Base-by-base conservation (phyloP, 2,888 invertebrate genomes). In the Drosophila demipolita region DNA sequence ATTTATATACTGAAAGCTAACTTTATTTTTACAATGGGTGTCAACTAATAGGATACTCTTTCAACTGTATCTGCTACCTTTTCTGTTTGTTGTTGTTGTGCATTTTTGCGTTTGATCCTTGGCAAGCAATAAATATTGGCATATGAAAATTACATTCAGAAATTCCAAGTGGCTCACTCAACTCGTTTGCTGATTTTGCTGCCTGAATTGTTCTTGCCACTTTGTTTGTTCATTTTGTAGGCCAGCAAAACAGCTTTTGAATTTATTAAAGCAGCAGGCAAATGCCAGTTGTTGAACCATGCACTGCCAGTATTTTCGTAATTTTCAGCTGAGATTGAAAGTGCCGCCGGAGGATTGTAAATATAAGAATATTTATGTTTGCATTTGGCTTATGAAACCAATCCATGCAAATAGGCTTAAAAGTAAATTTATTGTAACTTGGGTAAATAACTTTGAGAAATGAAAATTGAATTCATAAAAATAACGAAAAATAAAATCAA, bases 71-170 rank as follows among this genome's bases (percentile, higher is more conserved):
- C 12, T 29, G 11, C 26, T 17, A 23, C 9, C 7, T 11, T 26
- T 20, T 32, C 20, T 12, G 59, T 9, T 40, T 33, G 36, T 11
- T 68, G 38, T 48, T 29, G 50, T 72, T 72, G 63, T 73, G 57
- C 64, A 66, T 73, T 70, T 75, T 38, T 38, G 42, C 53, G 60
- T 73, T 79, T 73, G 67, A 79, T 69, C 59, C 64, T 75, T 55
- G 55, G 62, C 61, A 66, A 66, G 66, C 73, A 66, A 80, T 80
- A 80, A 77, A 77, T 80, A 80, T 80, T 80, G 80, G 74, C 74
- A 74, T 60, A 77, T 77, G 74, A 64, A 80, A 80, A 80, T 80
- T 80, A 64, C 68, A 79, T 73, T 65, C 29, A 12, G 33, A 71
- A 60, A 67, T 64, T 73, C 54, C 38, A 74, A 78, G 64, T 67